phyloP scores from a whole-genome alignment of 2,797 vertebrate species.

The Mus minutoides region DNA sequence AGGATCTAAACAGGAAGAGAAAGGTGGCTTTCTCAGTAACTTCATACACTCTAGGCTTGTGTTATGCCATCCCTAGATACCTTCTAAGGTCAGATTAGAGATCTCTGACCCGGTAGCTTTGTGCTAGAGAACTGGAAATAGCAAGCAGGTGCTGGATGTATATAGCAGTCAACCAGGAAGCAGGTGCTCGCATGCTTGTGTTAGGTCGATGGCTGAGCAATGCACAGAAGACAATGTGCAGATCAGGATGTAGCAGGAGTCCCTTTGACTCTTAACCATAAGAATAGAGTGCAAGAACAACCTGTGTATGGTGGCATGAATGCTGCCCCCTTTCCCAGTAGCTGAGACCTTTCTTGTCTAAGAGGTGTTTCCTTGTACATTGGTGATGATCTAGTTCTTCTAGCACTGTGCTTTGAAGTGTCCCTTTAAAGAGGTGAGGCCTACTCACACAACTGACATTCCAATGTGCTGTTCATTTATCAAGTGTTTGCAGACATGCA shows the following conservation, averaged over 20 bases:
- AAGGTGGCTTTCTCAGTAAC: not conserved
- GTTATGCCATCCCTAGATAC: not conserved
- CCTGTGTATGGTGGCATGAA: not conserved
- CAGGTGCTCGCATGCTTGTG: not conserved
- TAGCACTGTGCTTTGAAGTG: not conserved
- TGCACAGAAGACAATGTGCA: fast-evolving
- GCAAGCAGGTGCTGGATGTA: fast-evolving
- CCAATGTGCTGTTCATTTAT: not conserved
- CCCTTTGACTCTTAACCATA: no score
- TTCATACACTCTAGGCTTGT: not conserved
- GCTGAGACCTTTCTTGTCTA: not conserved
- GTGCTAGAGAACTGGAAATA: not conserved
- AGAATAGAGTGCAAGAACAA: not conserved
- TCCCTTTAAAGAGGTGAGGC: not conserved
- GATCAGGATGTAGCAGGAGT: not conserved
- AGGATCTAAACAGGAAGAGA: not conserved
- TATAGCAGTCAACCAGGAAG: not conserved
- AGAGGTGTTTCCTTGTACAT: not conserved
- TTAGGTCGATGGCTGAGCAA: not conserved
- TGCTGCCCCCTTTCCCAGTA: not conserved
- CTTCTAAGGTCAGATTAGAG: not conserved
- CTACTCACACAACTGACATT: not conserved
- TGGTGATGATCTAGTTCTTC: not conserved
- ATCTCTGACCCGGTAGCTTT: not conserved
- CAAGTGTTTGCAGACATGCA: not conserved